Evolutionary conservation across 23 tunicate genomes (phyloP).

Genomic region (Diplosoma virens): DNA sequence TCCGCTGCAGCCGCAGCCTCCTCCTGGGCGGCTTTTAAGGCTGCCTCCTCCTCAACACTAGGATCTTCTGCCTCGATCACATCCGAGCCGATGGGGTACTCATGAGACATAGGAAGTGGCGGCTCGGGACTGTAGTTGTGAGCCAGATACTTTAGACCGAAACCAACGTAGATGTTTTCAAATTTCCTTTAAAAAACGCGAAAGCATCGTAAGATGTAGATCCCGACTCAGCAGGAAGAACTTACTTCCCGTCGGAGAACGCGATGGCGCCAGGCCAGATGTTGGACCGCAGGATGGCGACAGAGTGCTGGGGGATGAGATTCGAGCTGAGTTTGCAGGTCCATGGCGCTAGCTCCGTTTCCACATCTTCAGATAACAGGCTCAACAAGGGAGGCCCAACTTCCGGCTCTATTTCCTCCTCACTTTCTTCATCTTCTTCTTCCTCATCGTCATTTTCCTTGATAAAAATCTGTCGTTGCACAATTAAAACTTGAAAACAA

Average conservation of each 20-base stretch:
- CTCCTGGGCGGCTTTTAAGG: conserved; percentile 84
- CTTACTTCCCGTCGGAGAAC: conserved; percentile 75
- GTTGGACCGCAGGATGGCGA: conserved; percentile 69
- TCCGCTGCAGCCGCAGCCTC: conserved; percentile 85
- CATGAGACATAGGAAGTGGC: conserved; percentile 72
- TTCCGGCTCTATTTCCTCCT: conserved; percentile 88
- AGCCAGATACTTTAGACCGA: conserved; percentile 78
- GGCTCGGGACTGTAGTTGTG: conserved; percentile 87
- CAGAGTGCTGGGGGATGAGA: conserved; percentile 75
- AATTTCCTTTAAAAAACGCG: conserved; percentile 73
- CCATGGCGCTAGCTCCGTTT: conserved; percentile 89
- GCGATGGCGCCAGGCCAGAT: conserved; percentile 86
- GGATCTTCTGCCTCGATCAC: too few species aligned
- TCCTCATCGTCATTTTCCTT: conserved; percentile 79
- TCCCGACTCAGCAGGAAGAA: background rate
- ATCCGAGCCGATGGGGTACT: conserved; percentile 80
- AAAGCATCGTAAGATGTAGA: too few species aligned
- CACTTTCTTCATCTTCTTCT: conserved; percentile 87
- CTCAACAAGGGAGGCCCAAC: conserved; percentile 79
- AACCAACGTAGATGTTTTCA: conserved; percentile 88
- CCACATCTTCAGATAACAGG: conserved; percentile 82
- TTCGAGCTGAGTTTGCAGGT: conserved; percentile 55
- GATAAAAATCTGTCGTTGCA: too few species aligned
- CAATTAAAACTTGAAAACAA: background rate
- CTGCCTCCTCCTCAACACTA: conserved; percentile 89